These are phyloP conservation scores for Crenuchus spilurus DNA, from an alignment of 2,797 vertebrate species.

Conservation along the genomic window DNA sequence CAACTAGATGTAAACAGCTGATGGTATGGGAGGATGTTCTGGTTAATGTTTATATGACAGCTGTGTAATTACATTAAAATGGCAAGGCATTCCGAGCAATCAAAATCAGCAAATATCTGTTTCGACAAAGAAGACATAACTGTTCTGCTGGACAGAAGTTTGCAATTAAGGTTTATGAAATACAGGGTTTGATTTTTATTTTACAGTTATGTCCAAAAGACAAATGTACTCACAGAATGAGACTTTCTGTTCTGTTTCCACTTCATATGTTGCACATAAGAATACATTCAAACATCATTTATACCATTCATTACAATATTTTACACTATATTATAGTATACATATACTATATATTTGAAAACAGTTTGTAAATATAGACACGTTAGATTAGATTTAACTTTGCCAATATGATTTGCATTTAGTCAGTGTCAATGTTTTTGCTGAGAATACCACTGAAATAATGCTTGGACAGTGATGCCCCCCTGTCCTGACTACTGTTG, in stretches of 20 bases:
- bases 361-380: too few relatives aligned
- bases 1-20: conserved; percentile 56
- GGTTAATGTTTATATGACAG: conserved; percentile 55
- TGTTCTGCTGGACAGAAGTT: conserved; percentile 40
- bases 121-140: conserved; percentile 35
- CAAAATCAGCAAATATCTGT: conserved; percentile 40
- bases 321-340: too few relatives aligned
- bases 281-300: too few relatives aligned
- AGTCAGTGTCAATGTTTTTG: too few relatives aligned
- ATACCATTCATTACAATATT: too few relatives aligned
- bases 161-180: conserved; percentile 35
- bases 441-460: too few relatives aligned
- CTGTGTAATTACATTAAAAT: conserved; percentile 46
- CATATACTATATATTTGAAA: too few relatives aligned
- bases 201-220: conserved; percentile 10
- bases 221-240: neutral
- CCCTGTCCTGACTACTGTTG: too few relatives aligned
- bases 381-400: too few relatives aligned
- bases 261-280: neutral
- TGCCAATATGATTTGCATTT: too few relatives aligned
- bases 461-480: too few relatives aligned
- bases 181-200: conserved; percentile 23
- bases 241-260: neutral
- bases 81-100: conserved; percentile 22
- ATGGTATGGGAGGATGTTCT: conserved; percentile 41